These are phyloP conservation scores for Pygmarrhopalites habei DNA, from an alignment of 1,140 invertebrate genomes.

Conservation along the genomic window DNA sequence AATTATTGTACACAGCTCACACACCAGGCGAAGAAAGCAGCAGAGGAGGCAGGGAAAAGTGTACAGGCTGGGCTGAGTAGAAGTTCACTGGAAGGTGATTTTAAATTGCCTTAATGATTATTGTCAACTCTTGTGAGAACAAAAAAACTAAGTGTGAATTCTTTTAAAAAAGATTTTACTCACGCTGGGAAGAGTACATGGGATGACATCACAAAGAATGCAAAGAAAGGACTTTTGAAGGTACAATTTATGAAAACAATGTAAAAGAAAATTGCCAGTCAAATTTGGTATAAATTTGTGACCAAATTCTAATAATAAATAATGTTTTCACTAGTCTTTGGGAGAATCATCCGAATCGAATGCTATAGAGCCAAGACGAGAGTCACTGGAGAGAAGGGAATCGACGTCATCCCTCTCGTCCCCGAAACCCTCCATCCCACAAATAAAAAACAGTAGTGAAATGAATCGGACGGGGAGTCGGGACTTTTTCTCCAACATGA, in stretches of 20 bases:
- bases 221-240: constrained; percentile 77
- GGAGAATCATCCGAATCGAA: constrained; percentile 35
- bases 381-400: constrained; percentile 31
- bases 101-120: too few relatives aligned
- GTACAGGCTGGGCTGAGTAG: constrained; percentile 68
- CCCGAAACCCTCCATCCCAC: constrained; percentile 20
- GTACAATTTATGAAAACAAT: constrained; percentile 44
- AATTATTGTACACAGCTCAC: constrained; percentile 64
- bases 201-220: constrained; percentile 82
- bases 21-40: constrained; percentile 77
- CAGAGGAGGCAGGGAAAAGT: constrained; percentile 73
- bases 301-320: neutral
- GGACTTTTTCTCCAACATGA: constrained; percentile 83
- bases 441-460: constrained; percentile 29
- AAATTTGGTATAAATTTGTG: neutral
- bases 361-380: constrained; percentile 17
- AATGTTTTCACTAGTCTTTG: constrained; percentile 23
- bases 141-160: too few relatives aligned
- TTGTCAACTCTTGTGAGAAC: too few relatives aligned
- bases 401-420: constrained; percentile 26
- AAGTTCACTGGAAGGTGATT: constrained; percentile 67
- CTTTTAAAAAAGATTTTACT: constrained; percentile 76
- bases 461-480: constrained; percentile 47
- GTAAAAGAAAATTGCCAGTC: neutral
- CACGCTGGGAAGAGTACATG: constrained; percentile 78